Evolutionary conservation across 2,797 vertebrate species (phyloP).

Genomic region (Distichodus sexfasciatus): DNA sequence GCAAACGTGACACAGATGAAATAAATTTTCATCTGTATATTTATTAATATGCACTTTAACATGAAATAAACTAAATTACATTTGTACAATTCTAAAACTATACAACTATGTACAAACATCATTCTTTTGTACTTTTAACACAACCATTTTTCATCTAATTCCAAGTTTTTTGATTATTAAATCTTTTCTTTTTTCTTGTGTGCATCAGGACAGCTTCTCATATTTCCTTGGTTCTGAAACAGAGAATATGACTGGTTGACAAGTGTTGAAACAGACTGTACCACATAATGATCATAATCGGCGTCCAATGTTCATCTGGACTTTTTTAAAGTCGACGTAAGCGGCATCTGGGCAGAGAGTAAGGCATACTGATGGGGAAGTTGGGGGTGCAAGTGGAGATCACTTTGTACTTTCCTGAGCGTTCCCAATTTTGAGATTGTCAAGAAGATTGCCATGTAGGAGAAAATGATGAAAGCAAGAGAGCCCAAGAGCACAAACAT

Average conservation of each 20-base stretch:
- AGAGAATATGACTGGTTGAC: conserved; percentile 38
- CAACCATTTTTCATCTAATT: too few relatives aligned
- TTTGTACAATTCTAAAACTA: too few relatives aligned
- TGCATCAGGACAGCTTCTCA: conserved; percentile 19
- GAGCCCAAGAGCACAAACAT: conserved; percentile 35
- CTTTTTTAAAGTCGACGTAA: conserved; percentile 9
- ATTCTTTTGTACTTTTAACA: too few relatives aligned
- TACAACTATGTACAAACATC: too few relatives aligned
- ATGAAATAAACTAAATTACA: too few relatives aligned
- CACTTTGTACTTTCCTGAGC: conserved; percentile 49
- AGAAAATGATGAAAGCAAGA: conserved; percentile 54
- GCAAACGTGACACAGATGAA: too few relatives aligned
- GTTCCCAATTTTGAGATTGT: conserved; percentile 56
- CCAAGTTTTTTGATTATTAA: too few relatives aligned
- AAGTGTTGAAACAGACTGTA: conserved; percentile 42
- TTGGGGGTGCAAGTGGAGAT: conserved; percentile 62
- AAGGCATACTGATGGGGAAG: conserved; percentile 57
- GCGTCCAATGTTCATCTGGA: not conserved
- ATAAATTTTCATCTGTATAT: too few relatives aligned
- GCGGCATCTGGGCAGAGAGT: conserved; percentile 35
- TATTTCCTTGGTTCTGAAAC: conserved; percentile 30
- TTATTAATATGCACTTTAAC: too few relatives aligned
- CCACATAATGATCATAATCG: conserved; percentile 22
- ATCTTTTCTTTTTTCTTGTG: not conserved
- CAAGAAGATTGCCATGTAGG: too few relatives aligned